These are phyloP conservation scores for Propithecus perrieri DNA, from an alignment of 2,797 vertebrate species.

Conservation along the genomic window DNA sequence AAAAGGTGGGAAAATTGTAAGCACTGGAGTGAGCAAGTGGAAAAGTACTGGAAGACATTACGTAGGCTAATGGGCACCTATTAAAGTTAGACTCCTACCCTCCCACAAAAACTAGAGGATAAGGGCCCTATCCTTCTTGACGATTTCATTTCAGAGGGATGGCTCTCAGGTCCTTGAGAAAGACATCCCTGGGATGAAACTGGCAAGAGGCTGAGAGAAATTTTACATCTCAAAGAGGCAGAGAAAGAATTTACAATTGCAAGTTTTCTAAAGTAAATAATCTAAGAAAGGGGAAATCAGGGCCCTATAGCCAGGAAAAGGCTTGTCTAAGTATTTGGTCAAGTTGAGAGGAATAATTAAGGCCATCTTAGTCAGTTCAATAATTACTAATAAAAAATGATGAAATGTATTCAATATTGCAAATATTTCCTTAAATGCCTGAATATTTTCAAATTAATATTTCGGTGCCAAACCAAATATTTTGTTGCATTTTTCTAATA, in stretches of 20 bases:
- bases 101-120: background rate
- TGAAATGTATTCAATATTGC: background rate
- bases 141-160: background rate
- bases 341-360: background rate
- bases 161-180: background rate
- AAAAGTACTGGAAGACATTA: background rate
- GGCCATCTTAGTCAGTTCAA: background rate
- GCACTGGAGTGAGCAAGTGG: accelerated
- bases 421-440: background rate
- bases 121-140: background rate
- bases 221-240: background rate
- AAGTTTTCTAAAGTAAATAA: background rate
- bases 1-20: background rate
- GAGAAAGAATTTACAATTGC: background rate
- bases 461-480: background rate
- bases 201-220: background rate
- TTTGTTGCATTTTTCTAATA: background rate
- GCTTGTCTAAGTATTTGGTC: background rate
- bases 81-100: background rate
- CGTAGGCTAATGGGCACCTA: background rate
- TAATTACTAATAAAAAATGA: background rate
- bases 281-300: background rate
- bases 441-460: slow-evolving; percentile 18
- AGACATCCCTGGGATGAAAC: background rate
- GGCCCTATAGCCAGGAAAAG: background rate